Evolutionary conservation across 2,888 invertebrate genomes (phyloP).

Genomic region (Eupelmus urozonus): DNA sequence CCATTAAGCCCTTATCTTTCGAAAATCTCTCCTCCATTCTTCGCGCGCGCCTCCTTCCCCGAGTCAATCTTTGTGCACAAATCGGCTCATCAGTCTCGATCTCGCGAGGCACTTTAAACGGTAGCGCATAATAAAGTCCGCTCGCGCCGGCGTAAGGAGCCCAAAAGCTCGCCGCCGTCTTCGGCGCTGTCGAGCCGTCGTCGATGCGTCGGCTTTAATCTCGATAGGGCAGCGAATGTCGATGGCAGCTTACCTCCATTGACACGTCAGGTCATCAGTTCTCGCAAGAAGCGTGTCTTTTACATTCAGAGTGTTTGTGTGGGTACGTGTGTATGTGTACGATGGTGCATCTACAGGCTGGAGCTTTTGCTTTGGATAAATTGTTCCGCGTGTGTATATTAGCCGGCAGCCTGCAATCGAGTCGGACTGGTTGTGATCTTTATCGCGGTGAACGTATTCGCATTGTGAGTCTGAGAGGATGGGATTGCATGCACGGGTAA

Average conservation of each 20-base stretch:
- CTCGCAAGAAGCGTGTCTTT: too few species aligned
- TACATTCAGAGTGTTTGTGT: too few species aligned
- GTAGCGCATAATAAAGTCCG: slow-evolving; percentile 21
- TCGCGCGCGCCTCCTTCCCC: too few species aligned
- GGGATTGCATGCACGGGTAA: too few species aligned
- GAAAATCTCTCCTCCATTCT: background rate
- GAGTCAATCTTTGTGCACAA: background rate
- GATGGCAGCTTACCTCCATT: slow-evolving; percentile 3
- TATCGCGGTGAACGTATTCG: background rate
- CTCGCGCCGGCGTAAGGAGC: background rate
- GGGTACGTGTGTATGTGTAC: too few species aligned
- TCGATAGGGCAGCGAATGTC: slow-evolving; percentile 22
- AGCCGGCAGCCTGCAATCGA: background rate
- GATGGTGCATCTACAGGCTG: background rate
- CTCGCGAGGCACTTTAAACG: background rate
- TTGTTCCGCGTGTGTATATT: background rate
- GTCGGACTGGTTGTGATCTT: background rate
- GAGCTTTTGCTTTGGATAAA: background rate
- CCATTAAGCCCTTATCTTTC: background rate
- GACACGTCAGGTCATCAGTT: slow-evolving; percentile 34
- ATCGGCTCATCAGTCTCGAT: background rate
- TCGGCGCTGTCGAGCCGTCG: background rate
- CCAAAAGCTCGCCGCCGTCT: slow-evolving; percentile 9
- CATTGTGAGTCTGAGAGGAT: too few species aligned
- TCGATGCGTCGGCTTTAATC: slow-evolving; percentile 1